These are phyloP conservation scores for Venustoraphidia nigricollis DNA, from an alignment of 2,888 invertebrate species.

Conservation along the genomic window DNA sequence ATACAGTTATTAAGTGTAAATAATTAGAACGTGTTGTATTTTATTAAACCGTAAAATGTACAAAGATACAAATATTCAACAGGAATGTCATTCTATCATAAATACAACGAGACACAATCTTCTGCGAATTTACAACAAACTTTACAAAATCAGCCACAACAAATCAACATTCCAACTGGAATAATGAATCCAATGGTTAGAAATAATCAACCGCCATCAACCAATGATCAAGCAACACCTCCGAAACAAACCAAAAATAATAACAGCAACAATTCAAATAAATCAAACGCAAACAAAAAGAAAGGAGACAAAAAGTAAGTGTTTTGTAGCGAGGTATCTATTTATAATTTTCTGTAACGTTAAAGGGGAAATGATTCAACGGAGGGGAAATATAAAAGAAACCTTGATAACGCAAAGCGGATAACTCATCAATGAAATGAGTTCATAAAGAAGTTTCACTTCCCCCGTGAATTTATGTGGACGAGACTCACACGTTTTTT, in stretches of 20 bases:
- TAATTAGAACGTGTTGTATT: no score
- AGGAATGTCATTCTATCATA: constrained; percentile 29
- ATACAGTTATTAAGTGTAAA: no score
- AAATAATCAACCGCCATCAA: background rate
- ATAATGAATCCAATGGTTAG: constrained; percentile 4
- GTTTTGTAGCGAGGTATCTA: no score
- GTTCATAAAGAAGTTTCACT: no score
- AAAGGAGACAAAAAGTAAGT: constrained; percentile 7
- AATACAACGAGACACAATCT: constrained; percentile 20
- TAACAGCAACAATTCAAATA: background rate
- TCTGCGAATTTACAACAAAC: background rate
- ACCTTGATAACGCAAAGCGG: no score
- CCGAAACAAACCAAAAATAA: background rate
- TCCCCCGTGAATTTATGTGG: no score
- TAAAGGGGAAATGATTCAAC: no score
- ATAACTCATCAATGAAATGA: no score
- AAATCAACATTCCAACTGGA: constrained; percentile 6
- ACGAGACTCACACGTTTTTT: no score
- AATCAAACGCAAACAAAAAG: constrained; percentile 3
- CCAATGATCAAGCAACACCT: background rate
- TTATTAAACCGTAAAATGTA: no score
- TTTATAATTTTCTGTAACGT: no score
- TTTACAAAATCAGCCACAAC: constrained; percentile 4
- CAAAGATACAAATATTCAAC: background rate
- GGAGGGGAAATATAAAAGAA: no score